Percentiles rank a stretch among this genome's conserved stretches.
These are phyloP conservation scores for Mus musculus DNA, from an alignment of 2,113 vertebrate species.

Conservation along the genomic window GRCm39 chr11:78471001-78471500, in stretches of 20 bases:
- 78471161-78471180: not conserved
- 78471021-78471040: not conserved
- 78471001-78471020: not conserved
- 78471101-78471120: not conserved
- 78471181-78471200: not conserved
- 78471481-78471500: not conserved
- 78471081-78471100: not conserved
- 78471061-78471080: not conserved
- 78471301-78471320: not conserved
- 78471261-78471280: not conserved
- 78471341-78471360: not conserved
- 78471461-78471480: not conserved
- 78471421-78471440: not conserved
- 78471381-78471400: not conserved
- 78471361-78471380: not conserved
- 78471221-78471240: not conserved
- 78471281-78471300: not conserved
- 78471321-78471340: not conserved
- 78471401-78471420: not conserved
- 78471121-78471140: not conserved
- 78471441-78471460: not conserved
- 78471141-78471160: no score
- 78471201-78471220: not conserved
- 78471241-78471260: no score
- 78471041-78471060: conserved; percentile 33